A percentile compares a stretch with the other conserved stretches of the same genome.
Evolutionary conservation across 2,113 vertebrate species (phyloP).

Genomic region (Hydropotes inermis): DNA sequence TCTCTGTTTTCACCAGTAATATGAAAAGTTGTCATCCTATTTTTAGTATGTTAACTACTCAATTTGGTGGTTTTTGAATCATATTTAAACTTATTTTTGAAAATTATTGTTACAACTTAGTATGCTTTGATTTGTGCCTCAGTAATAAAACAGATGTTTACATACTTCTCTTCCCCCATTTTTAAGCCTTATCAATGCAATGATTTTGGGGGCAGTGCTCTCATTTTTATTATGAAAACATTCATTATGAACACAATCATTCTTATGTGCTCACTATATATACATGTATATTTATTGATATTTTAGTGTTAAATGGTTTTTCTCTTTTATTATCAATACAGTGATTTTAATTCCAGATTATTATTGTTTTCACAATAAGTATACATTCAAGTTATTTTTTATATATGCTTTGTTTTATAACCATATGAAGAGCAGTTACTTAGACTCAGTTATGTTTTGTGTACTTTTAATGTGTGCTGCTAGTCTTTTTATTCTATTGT

Average conservation of each 20-base stretch:
- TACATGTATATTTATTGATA: not conserved
- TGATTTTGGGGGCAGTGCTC: not conserved
- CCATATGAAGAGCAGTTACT: not conserved
- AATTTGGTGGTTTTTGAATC: not conserved
- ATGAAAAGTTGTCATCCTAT: not conserved
- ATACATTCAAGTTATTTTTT: not conserved
- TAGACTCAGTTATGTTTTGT: not conserved
- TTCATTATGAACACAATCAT: not conserved
- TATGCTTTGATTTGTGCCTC: not conserved
- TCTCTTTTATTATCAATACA: not conserved
- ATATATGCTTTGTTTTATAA: slow-evolving; percentile 8
- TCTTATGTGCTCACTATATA: not conserved
- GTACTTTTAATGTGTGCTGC: not conserved
- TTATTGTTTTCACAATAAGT: slow-evolving; percentile 9
- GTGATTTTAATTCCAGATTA: not conserved
- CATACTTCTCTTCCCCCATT: not conserved
- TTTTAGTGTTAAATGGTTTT: not conserved
- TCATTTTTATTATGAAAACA: not conserved
- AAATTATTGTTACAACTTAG: not conserved
- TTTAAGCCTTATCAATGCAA: not conserved
- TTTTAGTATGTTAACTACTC: not conserved
- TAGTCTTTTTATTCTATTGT: not conserved
- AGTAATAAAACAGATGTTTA: not conserved
- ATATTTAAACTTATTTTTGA: slow-evolving; percentile 14
- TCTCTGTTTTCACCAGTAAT: not conserved